Percentiles rank a stretch among this genome's conserved stretches.
Evolutionary conservation across 1,140 invertebrate species (phyloP).

Genomic region (Megalonaias nervosa): DNA sequence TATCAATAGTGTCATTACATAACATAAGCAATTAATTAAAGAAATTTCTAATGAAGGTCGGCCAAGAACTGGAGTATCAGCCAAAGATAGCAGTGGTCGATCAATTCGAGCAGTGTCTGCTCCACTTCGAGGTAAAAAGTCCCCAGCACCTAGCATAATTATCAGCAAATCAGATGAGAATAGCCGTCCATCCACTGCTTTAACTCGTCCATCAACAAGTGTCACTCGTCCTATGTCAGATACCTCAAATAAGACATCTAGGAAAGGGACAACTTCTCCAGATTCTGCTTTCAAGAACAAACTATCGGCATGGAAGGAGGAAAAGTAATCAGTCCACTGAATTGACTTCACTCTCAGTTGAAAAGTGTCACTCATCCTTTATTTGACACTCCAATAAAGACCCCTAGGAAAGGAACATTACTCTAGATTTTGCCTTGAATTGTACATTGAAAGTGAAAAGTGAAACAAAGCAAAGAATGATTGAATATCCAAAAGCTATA

Average conservation of each 20-base stretch:
- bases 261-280: slow-evolving; percentile 36
- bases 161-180: slow-evolving; percentile 37
- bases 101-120: slow-evolving; percentile 36
- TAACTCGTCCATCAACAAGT: slow-evolving; percentile 33
- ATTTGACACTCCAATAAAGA: no score
- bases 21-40: not conserved
- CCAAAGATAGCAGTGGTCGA: slow-evolving; percentile 1
- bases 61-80: not conserved
- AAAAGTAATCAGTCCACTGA: slow-evolving; percentile 23
- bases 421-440: no score
- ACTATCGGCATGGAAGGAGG: slow-evolving; percentile 46
- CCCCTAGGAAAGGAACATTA: no score
- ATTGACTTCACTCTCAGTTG: no score
- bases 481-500: no score
- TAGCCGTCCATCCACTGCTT: slow-evolving; percentile 41
- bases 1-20: not conserved
- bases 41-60: not conserved
- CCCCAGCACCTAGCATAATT: slow-evolving; percentile 38
- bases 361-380: no score
- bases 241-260: slow-evolving; percentile 26
- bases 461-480: no score
- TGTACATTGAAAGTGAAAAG: no score
- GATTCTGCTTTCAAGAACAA: slow-evolving; percentile 42
- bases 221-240: slow-evolving; percentile 34
- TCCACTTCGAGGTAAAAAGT: slow-evolving; percentile 38